Evolutionary conservation across 2,113 vertebrate genomes (phyloP).

Genomic region (Madoqua kirkii): DNA sequence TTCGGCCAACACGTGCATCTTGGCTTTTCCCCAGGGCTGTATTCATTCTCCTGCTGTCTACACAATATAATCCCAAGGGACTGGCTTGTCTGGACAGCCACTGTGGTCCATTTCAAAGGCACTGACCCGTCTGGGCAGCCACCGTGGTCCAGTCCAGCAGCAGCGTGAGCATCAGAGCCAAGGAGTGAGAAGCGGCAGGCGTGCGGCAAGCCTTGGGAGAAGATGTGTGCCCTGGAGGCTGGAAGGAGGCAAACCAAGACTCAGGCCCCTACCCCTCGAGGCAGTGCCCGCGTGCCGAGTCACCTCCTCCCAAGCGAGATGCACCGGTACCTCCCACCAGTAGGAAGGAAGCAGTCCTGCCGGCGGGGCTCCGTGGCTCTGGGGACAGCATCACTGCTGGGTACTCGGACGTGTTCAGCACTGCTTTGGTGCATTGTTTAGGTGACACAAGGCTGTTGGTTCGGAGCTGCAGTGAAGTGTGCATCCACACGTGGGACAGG

Average conservation of each 20-base stretch:
- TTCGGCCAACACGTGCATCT: background rate
- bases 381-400: accelerated
- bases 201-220: background rate
- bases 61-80: background rate
- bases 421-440: background rate
- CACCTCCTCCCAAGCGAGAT: background rate
- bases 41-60: background rate
- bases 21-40: background rate
- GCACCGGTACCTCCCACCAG: accelerated
- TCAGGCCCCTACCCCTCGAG: background rate
- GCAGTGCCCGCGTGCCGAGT: accelerated
- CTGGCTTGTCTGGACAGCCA: background rate
- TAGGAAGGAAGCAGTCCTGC: background rate
- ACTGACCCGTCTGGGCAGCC: background rate
- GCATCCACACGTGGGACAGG: background rate
- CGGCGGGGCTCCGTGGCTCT: background rate
- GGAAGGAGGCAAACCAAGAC: background rate
- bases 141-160: accelerated
- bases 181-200: background rate
- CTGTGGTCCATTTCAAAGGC: background rate
- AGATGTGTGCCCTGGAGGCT: background rate
- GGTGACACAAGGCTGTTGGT: background rate
- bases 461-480: background rate
- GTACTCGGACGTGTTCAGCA: accelerated
- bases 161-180: background rate